Percentiles rank a stretch among this genome's conserved stretches.
These are phyloP conservation scores for Pachliopta kotzebuea DNA, from an alignment of 2,888 invertebrate species.

Conservation along the genomic window DNA sequence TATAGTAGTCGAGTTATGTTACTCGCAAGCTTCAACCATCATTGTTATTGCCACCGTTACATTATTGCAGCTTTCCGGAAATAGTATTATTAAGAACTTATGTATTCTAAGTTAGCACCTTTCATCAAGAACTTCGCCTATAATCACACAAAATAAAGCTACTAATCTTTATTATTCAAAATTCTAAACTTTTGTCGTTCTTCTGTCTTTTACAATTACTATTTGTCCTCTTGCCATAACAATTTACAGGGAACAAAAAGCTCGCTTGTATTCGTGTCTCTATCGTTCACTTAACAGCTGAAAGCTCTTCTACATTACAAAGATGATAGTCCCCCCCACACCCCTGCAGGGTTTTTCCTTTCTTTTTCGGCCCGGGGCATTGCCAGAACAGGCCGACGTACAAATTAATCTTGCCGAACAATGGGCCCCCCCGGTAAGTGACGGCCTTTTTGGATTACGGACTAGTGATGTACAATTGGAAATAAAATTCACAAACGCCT, in stretches of 20 bases:
- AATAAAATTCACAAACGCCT: conserved; percentile 7
- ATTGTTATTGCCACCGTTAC: no score
- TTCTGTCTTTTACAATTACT: not conserved
- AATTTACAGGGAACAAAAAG: not conserved
- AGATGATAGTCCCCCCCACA: conserved; percentile 47
- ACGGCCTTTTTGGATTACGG: conserved; percentile 42
- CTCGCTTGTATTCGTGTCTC: not conserved
- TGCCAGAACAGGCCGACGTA: conserved; percentile 41
- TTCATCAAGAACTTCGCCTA: no score
- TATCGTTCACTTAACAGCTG: conserved; percentile 42
- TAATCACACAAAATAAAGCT: no score
- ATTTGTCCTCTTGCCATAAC: not conserved
- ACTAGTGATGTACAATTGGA: conserved; percentile 29
- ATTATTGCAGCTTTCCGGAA: no score
- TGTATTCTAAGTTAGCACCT: no score
- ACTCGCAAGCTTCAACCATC: no score
- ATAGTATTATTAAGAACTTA: no score
- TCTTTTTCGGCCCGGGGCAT: conserved; percentile 39
- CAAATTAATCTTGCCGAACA: conserved; percentile 66
- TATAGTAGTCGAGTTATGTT: no score
- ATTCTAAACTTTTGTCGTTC: not conserved
- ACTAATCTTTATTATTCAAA: no score
- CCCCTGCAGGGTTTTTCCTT: conserved; percentile 42
- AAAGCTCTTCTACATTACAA: conserved; percentile 48
- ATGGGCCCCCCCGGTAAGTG: conserved; percentile 50